Evolutionary conservation across 1,140 invertebrate genomes (phyloP).

Genomic region (Pogonus chalceus): DNA sequence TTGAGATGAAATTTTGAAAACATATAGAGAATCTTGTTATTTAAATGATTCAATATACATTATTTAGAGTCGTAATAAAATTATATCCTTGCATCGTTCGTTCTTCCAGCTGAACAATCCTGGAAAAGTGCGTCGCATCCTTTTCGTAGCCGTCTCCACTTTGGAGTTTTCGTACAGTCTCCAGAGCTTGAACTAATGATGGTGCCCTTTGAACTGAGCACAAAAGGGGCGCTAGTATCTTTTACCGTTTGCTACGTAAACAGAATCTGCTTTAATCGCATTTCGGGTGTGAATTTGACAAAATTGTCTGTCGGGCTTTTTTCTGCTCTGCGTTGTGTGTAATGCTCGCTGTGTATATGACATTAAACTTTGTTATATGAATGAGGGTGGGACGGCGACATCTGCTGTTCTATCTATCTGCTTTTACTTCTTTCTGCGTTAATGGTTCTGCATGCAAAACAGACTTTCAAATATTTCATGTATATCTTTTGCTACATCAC

Average conservation of each 20-base stretch:
- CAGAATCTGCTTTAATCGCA: constrained; percentile 3
- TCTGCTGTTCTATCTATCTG: no score
- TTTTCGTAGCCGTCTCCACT: neutral
- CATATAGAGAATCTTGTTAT: no score
- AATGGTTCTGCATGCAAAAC: no score
- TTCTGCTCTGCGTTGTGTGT: neutral
- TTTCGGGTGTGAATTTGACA: constrained; percentile 1
- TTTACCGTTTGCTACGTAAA: neutral
- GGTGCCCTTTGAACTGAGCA: neutral
- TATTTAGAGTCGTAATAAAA: neutral
- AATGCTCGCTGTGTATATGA: no score
- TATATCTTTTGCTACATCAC: no score
- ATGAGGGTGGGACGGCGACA: no score
- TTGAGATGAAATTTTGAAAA: no score
- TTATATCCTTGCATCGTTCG: neutral
- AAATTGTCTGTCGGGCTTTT: neutral
- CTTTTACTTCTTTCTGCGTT: no score
- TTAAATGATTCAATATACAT: no score
- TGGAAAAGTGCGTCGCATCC: neutral
- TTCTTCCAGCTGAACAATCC: neutral
- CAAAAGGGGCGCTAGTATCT: neutral
- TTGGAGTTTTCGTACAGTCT: neutral
- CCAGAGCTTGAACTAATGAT: constrained; percentile 7
- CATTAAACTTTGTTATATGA: no score
- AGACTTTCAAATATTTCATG: no score